Evolutionary conservation across 2,113 vertebrate genomes (phyloP).

Genomic region (Periophthalmodon schlosseri): DNA sequence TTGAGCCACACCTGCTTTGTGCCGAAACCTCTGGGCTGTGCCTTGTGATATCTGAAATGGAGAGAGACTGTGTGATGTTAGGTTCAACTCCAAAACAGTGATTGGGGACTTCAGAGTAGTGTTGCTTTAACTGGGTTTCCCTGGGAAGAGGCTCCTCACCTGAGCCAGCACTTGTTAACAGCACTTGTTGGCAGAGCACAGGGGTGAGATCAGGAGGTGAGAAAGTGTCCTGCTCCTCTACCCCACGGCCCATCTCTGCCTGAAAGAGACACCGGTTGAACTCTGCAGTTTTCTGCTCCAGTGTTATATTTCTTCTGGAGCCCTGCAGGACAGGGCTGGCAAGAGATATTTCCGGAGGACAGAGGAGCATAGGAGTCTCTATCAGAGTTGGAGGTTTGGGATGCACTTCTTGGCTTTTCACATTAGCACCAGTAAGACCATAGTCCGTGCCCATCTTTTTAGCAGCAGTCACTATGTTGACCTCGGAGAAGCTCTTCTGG

Average conservation of each 20-base stretch:
- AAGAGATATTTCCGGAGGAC: constrained; percentile 50
- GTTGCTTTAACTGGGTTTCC: constrained; percentile 32
- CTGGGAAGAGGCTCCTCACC: constrained; percentile 24
- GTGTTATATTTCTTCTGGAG: constrained; percentile 80
- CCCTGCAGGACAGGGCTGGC: constrained; percentile 47
- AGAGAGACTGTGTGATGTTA: constrained; percentile 15
- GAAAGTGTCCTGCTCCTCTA: constrained; percentile 40
- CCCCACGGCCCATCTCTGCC: constrained; percentile 78
- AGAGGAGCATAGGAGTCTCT: constrained; percentile 50
- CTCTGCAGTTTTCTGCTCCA: constrained; percentile 91
- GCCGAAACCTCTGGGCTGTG: constrained; percentile 26
- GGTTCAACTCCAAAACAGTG: constrained; percentile 3
- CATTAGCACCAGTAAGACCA: constrained; percentile 26
- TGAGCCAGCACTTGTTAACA: constrained; percentile 18
- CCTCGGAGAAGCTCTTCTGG: constrained; percentile 83
- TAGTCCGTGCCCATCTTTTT: constrained; percentile 50
- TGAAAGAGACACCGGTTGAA: constrained; percentile 94
- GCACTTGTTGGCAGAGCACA: constrained; percentile 16
- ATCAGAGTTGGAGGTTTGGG: constrained; percentile 33
- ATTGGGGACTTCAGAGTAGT: constrained; percentile 25
- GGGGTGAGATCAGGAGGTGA: constrained; percentile 27
- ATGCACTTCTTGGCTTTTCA: constrained; percentile 33
- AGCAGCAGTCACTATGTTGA: constrained; percentile 72
- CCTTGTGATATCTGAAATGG: constrained; percentile 26
- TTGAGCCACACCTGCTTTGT: constrained; percentile 23